Evolutionary conservation across 1,140 invertebrate species (phyloP), one percentile per base, ranked within the genome.

Genomic region (Aphis craccivora): DNA sequence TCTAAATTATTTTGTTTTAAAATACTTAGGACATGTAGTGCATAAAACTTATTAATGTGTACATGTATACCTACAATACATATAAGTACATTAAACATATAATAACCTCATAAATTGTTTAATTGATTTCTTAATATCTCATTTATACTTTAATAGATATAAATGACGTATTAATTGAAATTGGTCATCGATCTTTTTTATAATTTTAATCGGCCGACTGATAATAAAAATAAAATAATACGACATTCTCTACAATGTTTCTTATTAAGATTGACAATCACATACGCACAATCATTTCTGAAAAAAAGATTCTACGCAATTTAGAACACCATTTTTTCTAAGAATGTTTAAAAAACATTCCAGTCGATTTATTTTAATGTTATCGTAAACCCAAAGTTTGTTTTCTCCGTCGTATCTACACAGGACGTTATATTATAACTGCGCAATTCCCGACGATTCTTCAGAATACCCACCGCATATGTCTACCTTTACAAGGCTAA

Each of bases 111-210:
- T 84, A 84, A 60, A 84, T 84, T 14, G 45, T 88, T 48, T 48
- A 48, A 89, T 89, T 89, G 51, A 88, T 67, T 76, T 20, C 35
- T 83, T 92, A 55, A 48, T 55, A 53, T n/a, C 81, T 8, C 23
- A 48, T 84, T 93, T 86, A 30, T 51, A 87, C 81, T 84, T 93
- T 93, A 93, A 93, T 84, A 86, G 76, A 87, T 93, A 93, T 81
- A 40, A 93, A 93, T 92, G 3, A 76, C 40, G n/a, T 76, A 93
- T 55, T 88, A 88, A 81, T 84, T 93, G 23, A 91, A 37, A 43
- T 37, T 40, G 51, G 43, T 40, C 51, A 83, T 84, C n/a, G 11
- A 83, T 86, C 43, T 51, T 89, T 93, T 53, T 83, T 83, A 35
- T 48, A 25, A 51, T 48, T 53, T 18, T 84, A n/a, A 83, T 81